Evolutionary conservation across 2,888 invertebrate genomes (phyloP), one percentile per base, ranked within the genome.

Genomic region (Pelosia muscerda): DNA sequence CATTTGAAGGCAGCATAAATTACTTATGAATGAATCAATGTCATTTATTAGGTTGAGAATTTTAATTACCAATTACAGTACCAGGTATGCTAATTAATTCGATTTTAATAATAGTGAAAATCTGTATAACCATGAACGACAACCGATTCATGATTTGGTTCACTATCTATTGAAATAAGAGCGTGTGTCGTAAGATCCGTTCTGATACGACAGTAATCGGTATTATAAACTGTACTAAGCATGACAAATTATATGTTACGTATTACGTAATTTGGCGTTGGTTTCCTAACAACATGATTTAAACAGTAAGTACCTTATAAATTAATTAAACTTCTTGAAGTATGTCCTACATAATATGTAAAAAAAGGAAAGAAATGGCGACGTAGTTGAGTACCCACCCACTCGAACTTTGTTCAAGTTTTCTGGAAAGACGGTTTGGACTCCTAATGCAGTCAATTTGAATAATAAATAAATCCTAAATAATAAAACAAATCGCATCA

Each of bases 141-240:
- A 38, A 42, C n/a, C n/a, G n/a, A n/a, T n/a, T n/a, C n/a, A n/a
- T n/a, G n/a, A n/a, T n/a, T 28, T 49, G 49, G 5, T 49, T n/a
- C 19, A n/a, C 49, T 49, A 49, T 49, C 49, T 49, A 49, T n/a
- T n/a, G 49, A 49, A n/a, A n/a, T 49, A 49, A 49, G 49, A 49
- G 49, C 49, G 49, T n/a, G 9, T 49, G n/a, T 49, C 19, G 49
- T 49, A 49, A 49, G 49, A 49, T 49, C 49, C 49, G 49, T 19
- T 49, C 49, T 49, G 49, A 49, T 49, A 49, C 49, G n/a, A 49
- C n/a, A 49, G n/a, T 49, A 49, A 49, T 49, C 49, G 49, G 49
- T 49, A 49, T 49, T 49, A 42, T 42, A 42, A n/a, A 49, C 42
- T 49, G 49, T 49, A n/a, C 49, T 9, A 49, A n/a, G 8, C 49